Conservation (phyloP, 1,140 invertebrate genomes). For the Anoplolepis gracilipes region DNA sequence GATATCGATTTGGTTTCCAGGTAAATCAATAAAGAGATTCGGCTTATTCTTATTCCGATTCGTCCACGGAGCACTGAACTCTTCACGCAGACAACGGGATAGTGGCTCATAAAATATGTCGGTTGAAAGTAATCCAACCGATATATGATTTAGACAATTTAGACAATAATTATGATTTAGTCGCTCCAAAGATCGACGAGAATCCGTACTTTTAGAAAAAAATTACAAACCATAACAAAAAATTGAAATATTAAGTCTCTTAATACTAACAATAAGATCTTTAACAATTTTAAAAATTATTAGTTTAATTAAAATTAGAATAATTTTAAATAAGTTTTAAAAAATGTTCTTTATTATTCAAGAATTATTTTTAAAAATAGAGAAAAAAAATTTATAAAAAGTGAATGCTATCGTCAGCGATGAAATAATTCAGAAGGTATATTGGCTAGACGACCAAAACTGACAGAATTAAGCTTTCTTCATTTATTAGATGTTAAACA, state of each 20-base stretch:
- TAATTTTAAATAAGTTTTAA: too few relatives aligned
- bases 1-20: slow-evolving; percentile 82
- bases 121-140: neutral
- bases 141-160: too few relatives aligned
- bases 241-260: neutral
- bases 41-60: slow-evolving; percentile 73
- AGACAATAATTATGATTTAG: too few relatives aligned
- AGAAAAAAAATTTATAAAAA: too few relatives aligned
- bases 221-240: neutral
- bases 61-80: slow-evolving; percentile 28
- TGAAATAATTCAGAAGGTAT: too few relatives aligned
- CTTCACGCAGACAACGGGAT: slow-evolving; percentile 1
- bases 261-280: neutral
- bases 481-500: too few relatives aligned
- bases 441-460: too few relatives aligned
- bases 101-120: neutral
- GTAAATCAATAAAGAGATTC: slow-evolving; percentile 81
- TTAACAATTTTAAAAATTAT: neutral
- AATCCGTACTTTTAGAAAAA: neutral
- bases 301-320: too few relatives aligned
- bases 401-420: too few relatives aligned
- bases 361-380: too few relatives aligned
- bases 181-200: neutral
- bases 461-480: too few relatives aligned
- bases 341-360: too few relatives aligned